Conservation (phyloP, 2,113 vertebrate species). For the Danionella cerebrum region DNA sequence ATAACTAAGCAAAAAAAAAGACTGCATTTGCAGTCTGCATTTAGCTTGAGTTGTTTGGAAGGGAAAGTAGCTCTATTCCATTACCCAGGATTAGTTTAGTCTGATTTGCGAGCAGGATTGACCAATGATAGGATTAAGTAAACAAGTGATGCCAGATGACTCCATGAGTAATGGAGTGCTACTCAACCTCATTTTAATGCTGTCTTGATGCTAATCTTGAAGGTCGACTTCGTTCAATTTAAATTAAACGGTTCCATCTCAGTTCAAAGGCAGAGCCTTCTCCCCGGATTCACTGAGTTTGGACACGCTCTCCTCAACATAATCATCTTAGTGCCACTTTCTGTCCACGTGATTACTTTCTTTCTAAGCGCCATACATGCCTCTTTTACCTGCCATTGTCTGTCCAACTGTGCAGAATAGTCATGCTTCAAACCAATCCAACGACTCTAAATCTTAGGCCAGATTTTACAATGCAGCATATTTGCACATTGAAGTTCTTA, state of each 20-base stretch:
- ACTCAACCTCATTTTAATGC: slow-evolving; percentile 29
- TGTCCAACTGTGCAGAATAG: not conserved
- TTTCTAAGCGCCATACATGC: not conserved
- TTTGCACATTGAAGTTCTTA: too few relatives aligned
- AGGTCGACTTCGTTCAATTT: slow-evolving; percentile 26
- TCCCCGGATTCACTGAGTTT: not conserved
- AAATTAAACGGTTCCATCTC: not conserved
- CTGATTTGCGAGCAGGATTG: slow-evolving; percentile 16
- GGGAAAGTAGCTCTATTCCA: slow-evolving; percentile 1
- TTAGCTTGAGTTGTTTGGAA: not conserved
- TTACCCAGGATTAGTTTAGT: not conserved
- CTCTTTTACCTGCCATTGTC: not conserved
- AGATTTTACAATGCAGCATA: too few relatives aligned
- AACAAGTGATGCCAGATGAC: slow-evolving; percentile 10
- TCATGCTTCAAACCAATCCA: not conserved
- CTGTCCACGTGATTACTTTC: not conserved
- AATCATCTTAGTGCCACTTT: slow-evolving; percentile 9
- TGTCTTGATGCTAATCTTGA: slow-evolving; percentile 15
- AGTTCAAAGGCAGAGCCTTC: not conserved
- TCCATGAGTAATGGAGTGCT: slow-evolving; percentile 25
- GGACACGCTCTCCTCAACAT: not conserved
- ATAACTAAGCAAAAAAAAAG: too few relatives aligned
- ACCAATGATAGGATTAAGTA: slow-evolving; percentile 30
- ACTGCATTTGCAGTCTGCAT: not conserved
- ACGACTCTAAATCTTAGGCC: not conserved